These are phyloP conservation scores for Glossophaga mutica DNA, from an alignment of 2,797 vertebrate species.

Conservation along the genomic window DNA sequence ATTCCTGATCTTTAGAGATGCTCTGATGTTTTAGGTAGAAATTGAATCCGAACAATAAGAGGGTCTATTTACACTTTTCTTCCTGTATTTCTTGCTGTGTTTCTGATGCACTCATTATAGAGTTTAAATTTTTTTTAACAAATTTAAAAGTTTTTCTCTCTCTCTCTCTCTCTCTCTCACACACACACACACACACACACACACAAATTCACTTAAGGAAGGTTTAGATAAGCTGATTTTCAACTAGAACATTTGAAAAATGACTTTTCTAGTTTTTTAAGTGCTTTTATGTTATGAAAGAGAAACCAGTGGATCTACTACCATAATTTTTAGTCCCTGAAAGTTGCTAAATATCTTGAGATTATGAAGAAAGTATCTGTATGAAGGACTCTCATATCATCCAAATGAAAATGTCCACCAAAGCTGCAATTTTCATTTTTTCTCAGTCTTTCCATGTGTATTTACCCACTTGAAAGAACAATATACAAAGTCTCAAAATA, in stretches of 20 bases:
- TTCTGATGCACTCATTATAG: not conserved
- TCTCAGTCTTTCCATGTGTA: not conserved
- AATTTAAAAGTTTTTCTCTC: not conserved
- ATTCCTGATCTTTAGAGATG: not conserved
- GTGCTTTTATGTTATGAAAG: not conserved
- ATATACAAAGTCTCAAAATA: not conserved
- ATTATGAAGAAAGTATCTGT: not conserved
- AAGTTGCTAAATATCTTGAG: not conserved
- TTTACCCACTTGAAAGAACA: not conserved
- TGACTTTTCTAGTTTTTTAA: not conserved
- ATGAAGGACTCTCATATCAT: not conserved
- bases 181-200: not conserved
- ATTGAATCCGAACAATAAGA: not conserved
- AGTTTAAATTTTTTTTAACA: not conserved
- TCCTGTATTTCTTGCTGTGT: not conserved
- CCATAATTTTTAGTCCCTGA: not conserved
- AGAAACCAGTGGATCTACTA: not conserved
- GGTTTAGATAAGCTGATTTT: not conserved
- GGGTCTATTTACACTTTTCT: not conserved
- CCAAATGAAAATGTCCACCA: not conserved
- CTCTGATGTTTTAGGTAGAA: not conserved
- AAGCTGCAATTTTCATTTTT: conserved; percentile 39
- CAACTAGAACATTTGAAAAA: not conserved
- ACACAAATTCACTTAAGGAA: not conserved
- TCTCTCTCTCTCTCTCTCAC: too few relatives aligned